Conservation (phyloP, 2,888 invertebrate species). For the Ophioninae sp. region DNA sequence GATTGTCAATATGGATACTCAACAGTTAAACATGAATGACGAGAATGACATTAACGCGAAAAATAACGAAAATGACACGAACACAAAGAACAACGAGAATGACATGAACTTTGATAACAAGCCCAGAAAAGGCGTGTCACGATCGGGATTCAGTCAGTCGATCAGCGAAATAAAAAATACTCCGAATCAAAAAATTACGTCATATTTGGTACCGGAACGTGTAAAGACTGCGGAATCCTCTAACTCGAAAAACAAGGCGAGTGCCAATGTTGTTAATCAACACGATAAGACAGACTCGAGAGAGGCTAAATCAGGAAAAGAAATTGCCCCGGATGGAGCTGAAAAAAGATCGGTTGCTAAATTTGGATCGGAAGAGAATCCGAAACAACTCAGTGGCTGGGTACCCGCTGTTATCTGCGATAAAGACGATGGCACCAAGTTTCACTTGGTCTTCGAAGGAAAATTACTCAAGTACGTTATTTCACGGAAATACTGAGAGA, state of each 20-base stretch:
- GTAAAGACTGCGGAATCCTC: background rate
- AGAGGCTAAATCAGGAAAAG: conserved; percentile 24
- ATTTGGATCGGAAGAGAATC: conserved; percentile 69
- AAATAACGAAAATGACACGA: background rate
- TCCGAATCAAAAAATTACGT: background rate
- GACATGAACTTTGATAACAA: conserved; percentile 23
- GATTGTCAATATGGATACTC: conserved; percentile 27
- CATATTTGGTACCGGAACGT: background rate
- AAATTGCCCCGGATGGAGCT: background rate
- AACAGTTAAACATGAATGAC: background rate
- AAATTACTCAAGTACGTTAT: conserved; percentile 74
- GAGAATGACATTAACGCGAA: background rate
- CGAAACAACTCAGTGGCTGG: conserved; percentile 72
- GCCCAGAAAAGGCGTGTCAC: background rate
- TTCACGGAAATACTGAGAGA: background rate
- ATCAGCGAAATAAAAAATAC: conserved; percentile 2
- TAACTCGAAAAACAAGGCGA: background rate
- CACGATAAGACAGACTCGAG: background rate
- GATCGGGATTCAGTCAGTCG: background rate
- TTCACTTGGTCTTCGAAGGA: conserved; percentile 73
- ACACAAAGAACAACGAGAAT: conserved; percentile 23
- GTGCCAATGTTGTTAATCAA: background rate
- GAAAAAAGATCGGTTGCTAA: conserved; percentile 13
- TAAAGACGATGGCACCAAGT: conserved; percentile 53
- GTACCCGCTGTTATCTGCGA: conserved; percentile 68